Percentiles rank a stretch among this genome's conserved stretches.
phyloP scores from a whole-genome alignment of 2,113 vertebrate species.

The Notothenia rossii region DNA sequence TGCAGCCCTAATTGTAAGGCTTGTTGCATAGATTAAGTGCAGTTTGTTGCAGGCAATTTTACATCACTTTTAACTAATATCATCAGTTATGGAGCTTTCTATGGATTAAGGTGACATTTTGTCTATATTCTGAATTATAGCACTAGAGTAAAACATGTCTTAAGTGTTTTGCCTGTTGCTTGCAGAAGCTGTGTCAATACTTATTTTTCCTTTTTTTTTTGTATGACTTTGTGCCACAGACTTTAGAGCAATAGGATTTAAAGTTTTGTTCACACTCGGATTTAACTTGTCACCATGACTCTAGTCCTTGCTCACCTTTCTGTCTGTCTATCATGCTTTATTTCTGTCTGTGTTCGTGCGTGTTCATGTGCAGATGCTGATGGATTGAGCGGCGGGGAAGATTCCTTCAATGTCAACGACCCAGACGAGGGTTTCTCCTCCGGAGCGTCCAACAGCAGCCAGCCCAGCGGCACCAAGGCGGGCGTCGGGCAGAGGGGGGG shows the following conservation, averaged over 20 bases:
- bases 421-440: slow-evolving; percentile 99
- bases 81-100: not conserved
- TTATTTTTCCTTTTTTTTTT: not conserved
- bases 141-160: too few species aligned
- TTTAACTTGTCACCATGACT: not conserved
- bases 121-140: not conserved
- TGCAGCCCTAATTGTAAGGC: not conserved
- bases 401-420: slow-evolving; percentile 93
- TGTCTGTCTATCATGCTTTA: slow-evolving; percentile 36
- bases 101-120: not conserved
- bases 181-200: not conserved
- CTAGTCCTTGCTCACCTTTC: not conserved
- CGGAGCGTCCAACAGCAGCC: slow-evolving; percentile 96
- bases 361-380: slow-evolving; percentile 85
- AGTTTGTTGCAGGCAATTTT: not conserved
- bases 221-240: too few species aligned
- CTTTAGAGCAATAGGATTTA: not conserved
- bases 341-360: slow-evolving; percentile 19
- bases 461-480: slow-evolving; percentile 89
- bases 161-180: not conserved
- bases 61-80: not conserved
- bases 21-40: not conserved
- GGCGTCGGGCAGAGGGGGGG: slow-evolving; percentile 69
- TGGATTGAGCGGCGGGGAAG: slow-evolving; percentile 91
- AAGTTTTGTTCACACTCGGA: not conserved